Evolutionary conservation across 2,888 invertebrate species (phyloP).

Genomic region (Drosophila setosimentum): DNA sequence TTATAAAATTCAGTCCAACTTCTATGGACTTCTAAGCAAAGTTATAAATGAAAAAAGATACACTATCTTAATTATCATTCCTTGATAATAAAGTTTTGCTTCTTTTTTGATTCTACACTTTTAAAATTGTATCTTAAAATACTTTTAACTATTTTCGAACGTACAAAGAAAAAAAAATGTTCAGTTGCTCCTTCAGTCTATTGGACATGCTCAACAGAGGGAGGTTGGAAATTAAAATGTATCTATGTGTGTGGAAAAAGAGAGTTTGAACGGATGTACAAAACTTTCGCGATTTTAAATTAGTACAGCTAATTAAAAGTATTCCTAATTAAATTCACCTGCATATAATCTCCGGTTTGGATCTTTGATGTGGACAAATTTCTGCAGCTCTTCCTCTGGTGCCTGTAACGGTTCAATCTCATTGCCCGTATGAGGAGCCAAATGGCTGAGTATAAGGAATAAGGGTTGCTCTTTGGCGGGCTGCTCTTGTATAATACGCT

Average conservation of each 20-base stretch:
- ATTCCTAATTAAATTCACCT: slow-evolving; percentile 86
- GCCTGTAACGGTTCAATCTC: slow-evolving; percentile 89
- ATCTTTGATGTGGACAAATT: slow-evolving; percentile 89
- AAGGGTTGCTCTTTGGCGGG: slow-evolving; percentile 86
- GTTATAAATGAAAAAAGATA: neutral
- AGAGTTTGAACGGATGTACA: neutral
- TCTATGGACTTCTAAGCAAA: neutral
- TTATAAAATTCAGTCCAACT: neutral
- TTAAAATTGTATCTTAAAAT: neutral
- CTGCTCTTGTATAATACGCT: slow-evolving; percentile 86
- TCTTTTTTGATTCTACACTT: neutral
- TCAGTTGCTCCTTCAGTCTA: neutral
- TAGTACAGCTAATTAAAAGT: neutral
- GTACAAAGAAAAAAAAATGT: neutral
- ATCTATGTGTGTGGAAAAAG: neutral
- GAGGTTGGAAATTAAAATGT: neutral
- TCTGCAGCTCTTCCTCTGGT: slow-evolving; percentile 89
- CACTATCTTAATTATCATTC: neutral
- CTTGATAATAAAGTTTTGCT: neutral
- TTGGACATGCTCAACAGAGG: neutral
- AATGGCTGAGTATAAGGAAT: slow-evolving; percentile 92
- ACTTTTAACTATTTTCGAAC: neutral
- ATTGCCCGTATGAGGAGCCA: slow-evolving; percentile 92
- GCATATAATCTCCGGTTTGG: slow-evolving; percentile 89
- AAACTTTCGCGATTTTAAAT: neutral